These are phyloP conservation scores for Euglossa dilemma DNA, from an alignment of 1,140 invertebrate genomes.

Conservation along the genomic window DNA sequence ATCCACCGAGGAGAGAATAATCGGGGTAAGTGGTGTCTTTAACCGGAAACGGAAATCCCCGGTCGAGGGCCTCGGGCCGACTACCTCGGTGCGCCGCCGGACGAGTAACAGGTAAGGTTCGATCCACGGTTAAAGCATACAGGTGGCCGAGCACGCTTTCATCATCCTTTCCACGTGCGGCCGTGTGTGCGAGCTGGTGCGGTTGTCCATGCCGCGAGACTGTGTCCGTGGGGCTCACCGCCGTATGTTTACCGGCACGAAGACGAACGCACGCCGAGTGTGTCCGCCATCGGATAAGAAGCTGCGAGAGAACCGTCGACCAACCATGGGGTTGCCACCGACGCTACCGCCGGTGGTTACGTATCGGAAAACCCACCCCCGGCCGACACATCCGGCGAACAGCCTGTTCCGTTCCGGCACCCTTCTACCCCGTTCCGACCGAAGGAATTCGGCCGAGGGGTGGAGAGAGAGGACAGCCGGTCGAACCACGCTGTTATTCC, in stretches of 20 bases:
- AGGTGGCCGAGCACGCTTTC: conserved; percentile 79
- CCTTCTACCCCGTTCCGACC: neutral
- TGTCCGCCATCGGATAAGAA: conserved; percentile 38
- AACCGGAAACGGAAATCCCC: conserved; percentile 71
- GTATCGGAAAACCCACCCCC: conserved; percentile 71
- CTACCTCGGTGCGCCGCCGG: conserved; percentile 65
- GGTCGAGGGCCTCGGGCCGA: conserved; percentile 55
- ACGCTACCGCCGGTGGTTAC: conserved; percentile 22
- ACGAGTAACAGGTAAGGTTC: conserved; percentile 82
- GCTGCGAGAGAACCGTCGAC: conserved; percentile 16
- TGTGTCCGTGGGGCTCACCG: neutral
- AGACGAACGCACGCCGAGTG: conserved; percentile 48
- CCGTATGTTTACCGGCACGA: conserved; percentile 66
- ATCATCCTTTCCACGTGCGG: conserved; percentile 65
- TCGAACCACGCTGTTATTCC: conserved; percentile 12
- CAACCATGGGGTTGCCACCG: conserved; percentile 28
- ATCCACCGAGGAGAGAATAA: conserved; percentile 39
- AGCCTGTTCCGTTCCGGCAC: conserved; percentile 2
- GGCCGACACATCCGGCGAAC: conserved; percentile 60
- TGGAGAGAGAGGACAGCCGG: conserved; percentile 9
- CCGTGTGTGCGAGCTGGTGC: conserved; percentile 42
- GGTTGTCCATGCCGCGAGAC: conserved; percentile 19
- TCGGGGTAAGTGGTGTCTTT: conserved; percentile 56
- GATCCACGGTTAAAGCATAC: conserved; percentile 81
- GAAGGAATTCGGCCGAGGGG: conserved; percentile 42